A percentile compares a stretch with the other conserved stretches of the same genome.
Evolutionary conservation across 2,888 invertebrate species (phyloP).

Genomic region (Chelonus formosanus): DNA sequence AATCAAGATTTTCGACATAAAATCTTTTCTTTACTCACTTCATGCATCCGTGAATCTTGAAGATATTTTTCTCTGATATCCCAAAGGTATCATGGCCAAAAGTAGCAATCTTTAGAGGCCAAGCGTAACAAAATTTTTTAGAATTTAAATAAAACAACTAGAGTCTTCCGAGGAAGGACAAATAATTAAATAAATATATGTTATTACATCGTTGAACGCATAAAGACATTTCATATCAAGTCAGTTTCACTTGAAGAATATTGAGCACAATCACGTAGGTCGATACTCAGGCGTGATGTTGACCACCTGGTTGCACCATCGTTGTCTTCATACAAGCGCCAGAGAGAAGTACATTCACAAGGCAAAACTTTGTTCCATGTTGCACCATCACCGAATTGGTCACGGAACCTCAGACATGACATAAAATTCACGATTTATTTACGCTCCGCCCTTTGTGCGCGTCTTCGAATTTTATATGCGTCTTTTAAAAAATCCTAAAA

Average conservation of each 20-base stretch:
- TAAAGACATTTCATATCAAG: conserved; percentile 7
- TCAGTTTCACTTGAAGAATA: conserved; percentile 15
- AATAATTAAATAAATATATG: neutral
- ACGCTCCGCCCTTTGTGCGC: conserved; percentile 15
- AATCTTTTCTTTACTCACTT: conserved; percentile 10
- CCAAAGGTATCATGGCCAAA: neutral
- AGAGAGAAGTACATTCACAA: no score
- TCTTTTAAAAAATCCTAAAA: neutral
- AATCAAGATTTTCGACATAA: conserved; percentile 13
- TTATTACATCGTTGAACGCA: neutral
- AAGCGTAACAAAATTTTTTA: conserved; percentile 20
- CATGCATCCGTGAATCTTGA: conserved; percentile 12
- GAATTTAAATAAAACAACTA: no score
- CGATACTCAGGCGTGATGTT: conserved; percentile 23
- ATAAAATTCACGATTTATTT: conserved; percentile 25
- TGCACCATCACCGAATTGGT: conserved; percentile 39
- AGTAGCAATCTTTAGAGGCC: neutral
- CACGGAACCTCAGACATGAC: conserved; percentile 28
- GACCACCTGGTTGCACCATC: conserved; percentile 38
- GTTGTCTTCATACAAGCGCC: neutral
- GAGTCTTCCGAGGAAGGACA: neutral
- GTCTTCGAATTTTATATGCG: neutral
- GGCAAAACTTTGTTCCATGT: conserved; percentile 15
- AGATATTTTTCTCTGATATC: neutral
- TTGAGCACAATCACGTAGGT: conserved; percentile 3